Percentiles rank a stretch among this genome's conserved stretches.
These are phyloP conservation scores for Siniperca undulata DNA, from an alignment of 2,797 vertebrate genomes.

Conservation along the genomic window DNA sequence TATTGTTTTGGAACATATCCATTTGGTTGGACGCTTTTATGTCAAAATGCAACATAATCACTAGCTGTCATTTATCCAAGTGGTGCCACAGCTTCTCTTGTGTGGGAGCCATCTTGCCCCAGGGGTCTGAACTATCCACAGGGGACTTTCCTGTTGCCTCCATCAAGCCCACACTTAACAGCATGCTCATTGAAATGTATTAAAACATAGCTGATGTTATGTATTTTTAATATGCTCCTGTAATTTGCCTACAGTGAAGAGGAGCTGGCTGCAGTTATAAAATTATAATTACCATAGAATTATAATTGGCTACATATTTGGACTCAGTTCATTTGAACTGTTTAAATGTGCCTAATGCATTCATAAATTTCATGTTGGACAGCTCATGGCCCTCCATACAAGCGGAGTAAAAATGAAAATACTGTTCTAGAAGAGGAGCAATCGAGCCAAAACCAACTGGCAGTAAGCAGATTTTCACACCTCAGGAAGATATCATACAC, in stretches of 20 bases:
- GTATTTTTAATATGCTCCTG: conserved; percentile 58
- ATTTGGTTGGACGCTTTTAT: conserved; percentile 57
- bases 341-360: conserved; percentile 65
- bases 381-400: conserved; percentile 57
- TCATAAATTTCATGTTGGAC: conserved; percentile 70
- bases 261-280: conserved; percentile 47
- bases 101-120: conserved; percentile 59
- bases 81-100: conserved; percentile 61
- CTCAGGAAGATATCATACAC: conserved; percentile 74
- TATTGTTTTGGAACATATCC: conserved; percentile 66
- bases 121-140: conserved; percentile 42
- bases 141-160: conserved; percentile 65
- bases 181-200: conserved; percentile 48
- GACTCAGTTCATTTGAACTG: conserved; percentile 56
- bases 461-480: conserved; percentile 78
- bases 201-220: conserved; percentile 50
- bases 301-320: conserved; percentile 57
- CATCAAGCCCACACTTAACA: conserved; percentile 45
- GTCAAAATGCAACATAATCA: conserved; percentile 66
- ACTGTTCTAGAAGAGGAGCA: conserved; percentile 57
- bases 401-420: conserved; percentile 72
- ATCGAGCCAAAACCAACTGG: conserved; percentile 79
- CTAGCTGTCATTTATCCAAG: conserved; percentile 60
- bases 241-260: conserved; percentile 52
- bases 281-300: conserved; percentile 44